Evolutionary conservation across 2,113 vertebrate species (phyloP).

Genomic region (Oreochromis niloticus): DNA sequence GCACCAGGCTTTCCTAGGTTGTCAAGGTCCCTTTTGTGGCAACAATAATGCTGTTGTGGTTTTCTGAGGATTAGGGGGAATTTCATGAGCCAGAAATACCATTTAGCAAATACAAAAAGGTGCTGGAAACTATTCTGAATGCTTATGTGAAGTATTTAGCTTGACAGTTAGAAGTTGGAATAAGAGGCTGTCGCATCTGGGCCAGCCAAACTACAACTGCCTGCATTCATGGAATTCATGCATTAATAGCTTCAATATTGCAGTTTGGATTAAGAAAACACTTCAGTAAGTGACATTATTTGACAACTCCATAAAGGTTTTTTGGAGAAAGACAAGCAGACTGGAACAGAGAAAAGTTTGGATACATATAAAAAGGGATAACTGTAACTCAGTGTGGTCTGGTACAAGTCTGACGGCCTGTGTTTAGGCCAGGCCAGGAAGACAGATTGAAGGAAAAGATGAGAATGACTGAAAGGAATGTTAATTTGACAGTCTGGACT

Average conservation of each 20-base stretch:
- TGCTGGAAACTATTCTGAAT: slow-evolving; percentile 3
- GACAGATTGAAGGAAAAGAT: background rate
- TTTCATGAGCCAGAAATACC: slow-evolving; percentile 12
- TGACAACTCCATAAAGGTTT: background rate
- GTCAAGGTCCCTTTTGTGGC: background rate
- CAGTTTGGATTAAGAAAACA: background rate
- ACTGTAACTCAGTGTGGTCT: slow-evolving; percentile 3
- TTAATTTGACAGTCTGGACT: slow-evolving; percentile 16
- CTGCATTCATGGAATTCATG: background rate
- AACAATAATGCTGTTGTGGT: slow-evolving; percentile 9
- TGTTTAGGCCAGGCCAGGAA: slow-evolving; percentile 6
- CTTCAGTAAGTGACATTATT: background rate
- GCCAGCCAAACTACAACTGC: background rate
- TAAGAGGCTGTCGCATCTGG: background rate
- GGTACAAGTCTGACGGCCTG: background rate
- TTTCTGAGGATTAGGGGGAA: background rate
- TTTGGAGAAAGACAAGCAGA: background rate
- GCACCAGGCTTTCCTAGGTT: background rate
- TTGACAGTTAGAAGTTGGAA: background rate
- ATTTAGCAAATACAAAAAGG: slow-evolving; percentile 8
- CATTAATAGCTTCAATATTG: background rate
- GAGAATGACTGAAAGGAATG: slow-evolving; percentile 12
- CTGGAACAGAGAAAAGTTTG: background rate
- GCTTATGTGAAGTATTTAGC: background rate
- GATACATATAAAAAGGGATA: background rate